Evolutionary conservation across 1,140 invertebrate species (phyloP).

Genomic region (Aphelenchoides fujianensis): DNA sequence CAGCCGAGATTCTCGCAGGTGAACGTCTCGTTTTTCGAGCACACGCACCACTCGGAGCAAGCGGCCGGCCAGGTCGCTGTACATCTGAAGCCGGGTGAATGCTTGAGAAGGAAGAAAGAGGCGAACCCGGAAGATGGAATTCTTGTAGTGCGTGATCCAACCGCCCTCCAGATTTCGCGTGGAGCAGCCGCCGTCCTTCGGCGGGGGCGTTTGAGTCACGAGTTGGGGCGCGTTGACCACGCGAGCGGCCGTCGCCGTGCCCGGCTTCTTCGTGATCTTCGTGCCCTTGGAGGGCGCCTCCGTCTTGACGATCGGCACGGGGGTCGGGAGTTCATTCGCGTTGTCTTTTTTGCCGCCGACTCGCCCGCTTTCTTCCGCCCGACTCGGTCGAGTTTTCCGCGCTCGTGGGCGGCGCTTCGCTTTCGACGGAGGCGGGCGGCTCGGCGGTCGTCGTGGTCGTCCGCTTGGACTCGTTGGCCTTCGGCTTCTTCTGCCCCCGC

Average conservation of each 20-base stretch:
- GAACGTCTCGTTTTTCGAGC: constrained; percentile 43
- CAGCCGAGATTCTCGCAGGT: constrained; percentile 47
- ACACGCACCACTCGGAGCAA: constrained; percentile 61
- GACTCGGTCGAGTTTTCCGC: background rate
- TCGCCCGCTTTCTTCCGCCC: background rate
- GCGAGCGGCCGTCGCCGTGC: background rate
- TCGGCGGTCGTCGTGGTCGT: constrained; percentile 10
- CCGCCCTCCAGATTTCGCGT: constrained; percentile 53
- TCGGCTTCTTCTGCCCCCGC: constrained; percentile 17
- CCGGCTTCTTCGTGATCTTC: background rate
- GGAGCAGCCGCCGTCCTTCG: constrained; percentile 42
- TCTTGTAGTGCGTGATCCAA: constrained; percentile 52
- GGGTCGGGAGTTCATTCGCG: background rate
- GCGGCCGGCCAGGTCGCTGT: constrained; percentile 53
- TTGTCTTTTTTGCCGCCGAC: constrained; percentile 1
- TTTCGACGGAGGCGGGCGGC: background rate
- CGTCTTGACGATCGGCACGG: background rate
- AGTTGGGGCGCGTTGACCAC: constrained; percentile 10
- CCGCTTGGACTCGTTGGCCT: background rate
- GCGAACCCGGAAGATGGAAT: constrained; percentile 47
- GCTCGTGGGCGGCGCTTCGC: background rate
- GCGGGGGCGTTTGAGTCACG: constrained; percentile 42
- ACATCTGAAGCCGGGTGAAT: constrained; percentile 40
- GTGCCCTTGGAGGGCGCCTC: background rate
- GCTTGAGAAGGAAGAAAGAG: background rate